Evolutionary conservation across 2,113 vertebrate genomes (phyloP).

Genomic region (Anoura caudifer): DNA sequence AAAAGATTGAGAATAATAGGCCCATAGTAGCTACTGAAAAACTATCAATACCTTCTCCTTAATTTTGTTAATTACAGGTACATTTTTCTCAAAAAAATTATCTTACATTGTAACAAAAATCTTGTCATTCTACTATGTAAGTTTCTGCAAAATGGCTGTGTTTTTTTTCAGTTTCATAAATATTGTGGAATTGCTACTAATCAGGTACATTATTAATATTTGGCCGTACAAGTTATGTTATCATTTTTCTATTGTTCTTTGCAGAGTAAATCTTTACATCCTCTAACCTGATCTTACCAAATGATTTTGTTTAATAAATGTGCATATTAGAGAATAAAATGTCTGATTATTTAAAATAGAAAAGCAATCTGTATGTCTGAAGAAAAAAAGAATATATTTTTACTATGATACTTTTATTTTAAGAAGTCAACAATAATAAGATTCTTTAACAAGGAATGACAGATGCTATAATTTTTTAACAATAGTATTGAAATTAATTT

Average conservation of each 20-base stretch:
- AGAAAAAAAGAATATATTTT: background rate
- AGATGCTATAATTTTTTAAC: background rate
- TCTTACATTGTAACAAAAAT: background rate
- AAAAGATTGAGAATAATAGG: background rate
- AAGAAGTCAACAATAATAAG: background rate
- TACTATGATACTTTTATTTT: background rate
- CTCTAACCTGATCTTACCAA: background rate
- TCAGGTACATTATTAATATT: background rate
- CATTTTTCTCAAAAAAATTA: background rate
- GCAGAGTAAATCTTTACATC: background rate
- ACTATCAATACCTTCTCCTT: background rate
- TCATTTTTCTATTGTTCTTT: background rate
- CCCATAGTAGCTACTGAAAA: background rate
- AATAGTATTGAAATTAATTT: background rate
- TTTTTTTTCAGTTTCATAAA: background rate
- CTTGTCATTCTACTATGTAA: background rate
- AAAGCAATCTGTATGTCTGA: background rate
- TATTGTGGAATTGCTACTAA: background rate
- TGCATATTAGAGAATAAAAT: background rate
- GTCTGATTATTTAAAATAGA: background rate
- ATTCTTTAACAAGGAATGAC: background rate
- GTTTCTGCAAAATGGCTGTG: background rate
- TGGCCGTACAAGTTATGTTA: background rate
- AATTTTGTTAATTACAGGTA: background rate
- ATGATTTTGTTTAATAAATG: background rate